Percentiles rank a stretch among this genome's conserved stretches.
Conservation (phyloP, 92 coral and sea anemone species). For the Galaxea fascicularis region DNA sequence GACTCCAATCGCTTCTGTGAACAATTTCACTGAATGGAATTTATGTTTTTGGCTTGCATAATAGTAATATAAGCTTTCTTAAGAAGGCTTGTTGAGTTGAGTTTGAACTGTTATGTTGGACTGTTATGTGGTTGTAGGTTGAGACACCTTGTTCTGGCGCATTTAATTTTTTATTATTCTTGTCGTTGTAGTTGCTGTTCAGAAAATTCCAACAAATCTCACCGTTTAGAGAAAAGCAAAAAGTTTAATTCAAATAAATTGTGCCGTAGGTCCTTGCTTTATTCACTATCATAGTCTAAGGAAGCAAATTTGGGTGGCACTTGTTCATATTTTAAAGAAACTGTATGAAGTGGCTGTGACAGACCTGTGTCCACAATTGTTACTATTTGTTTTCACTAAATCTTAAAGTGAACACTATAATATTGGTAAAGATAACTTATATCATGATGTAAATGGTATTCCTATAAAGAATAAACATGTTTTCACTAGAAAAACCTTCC, state of each 20-base stretch:
- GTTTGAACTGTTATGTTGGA: conserved; percentile 35
- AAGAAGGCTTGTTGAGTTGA: conserved; percentile 26
- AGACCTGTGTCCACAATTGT: conserved; percentile 33
- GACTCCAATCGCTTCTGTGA: conserved; percentile 43
- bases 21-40: conserved; percentile 46
- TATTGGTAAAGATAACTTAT: conserved; percentile 29
- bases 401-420: conserved; percentile 19
- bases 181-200: conserved; percentile 39
- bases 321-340: conserved; percentile 28
- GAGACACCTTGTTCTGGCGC: conserved; percentile 33
- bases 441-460: conserved; percentile 29
- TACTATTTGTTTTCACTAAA: conserved; percentile 31
- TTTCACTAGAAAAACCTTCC: conserved; percentile 32
- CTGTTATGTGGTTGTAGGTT: conserved; percentile 30
- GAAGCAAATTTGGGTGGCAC: conserved; percentile 41
- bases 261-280: conserved; percentile 36
- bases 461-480: conserved; percentile 27
- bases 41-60: conserved; percentile 35
- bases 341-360: conserved; percentile 33
- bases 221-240: conserved; percentile 22
- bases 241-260: conserved; percentile 35
- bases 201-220: conserved; percentile 23
- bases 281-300: conserved; percentile 38
- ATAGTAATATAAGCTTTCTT: conserved; percentile 20
- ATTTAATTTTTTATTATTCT: conserved; percentile 22